Conservation (phyloP, 1,140 invertebrate species). For the Neodiprion fabricii region DNA sequence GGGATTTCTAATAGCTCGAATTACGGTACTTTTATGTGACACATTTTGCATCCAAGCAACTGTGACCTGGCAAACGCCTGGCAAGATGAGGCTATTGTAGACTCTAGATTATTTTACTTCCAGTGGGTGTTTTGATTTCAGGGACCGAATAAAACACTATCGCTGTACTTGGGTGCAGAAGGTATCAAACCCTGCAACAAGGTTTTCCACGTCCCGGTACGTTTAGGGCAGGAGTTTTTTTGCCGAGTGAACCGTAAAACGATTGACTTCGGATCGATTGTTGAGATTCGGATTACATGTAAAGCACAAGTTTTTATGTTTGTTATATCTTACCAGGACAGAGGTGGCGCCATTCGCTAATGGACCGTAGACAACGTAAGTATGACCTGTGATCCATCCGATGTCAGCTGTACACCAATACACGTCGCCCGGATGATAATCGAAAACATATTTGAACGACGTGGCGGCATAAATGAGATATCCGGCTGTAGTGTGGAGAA, state of each 20-base stretch:
- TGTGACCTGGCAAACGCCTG: too few relatives aligned
- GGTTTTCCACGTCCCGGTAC: too few relatives aligned
- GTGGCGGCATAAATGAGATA: slow-evolving; percentile 91
- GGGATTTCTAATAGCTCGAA: neutral
- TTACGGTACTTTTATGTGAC: too few relatives aligned
- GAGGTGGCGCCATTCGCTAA: slow-evolving; percentile 93
- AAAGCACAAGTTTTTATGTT: neutral
- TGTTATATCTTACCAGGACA: slow-evolving; percentile 74
- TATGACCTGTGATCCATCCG: slow-evolving; percentile 98
- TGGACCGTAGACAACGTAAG: slow-evolving; percentile 95
- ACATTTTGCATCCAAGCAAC: too few relatives aligned
- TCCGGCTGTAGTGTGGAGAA: slow-evolving; percentile 92
- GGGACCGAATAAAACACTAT: neutral
- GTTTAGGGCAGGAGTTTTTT: too few relatives aligned
- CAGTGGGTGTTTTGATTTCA: slow-evolving; percentile 14
- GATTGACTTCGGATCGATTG: too few relatives aligned
- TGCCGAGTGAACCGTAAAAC: neutral
- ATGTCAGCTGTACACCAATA: slow-evolving; percentile 99
- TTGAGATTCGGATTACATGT: too few relatives aligned
- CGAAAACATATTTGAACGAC: slow-evolving; percentile 94
- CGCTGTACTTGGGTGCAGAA: too few relatives aligned
- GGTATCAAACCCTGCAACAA: too few relatives aligned
- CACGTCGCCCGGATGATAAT: slow-evolving; percentile 89
- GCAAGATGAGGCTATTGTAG: too few relatives aligned
- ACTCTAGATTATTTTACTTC: too few relatives aligned